Conservation (phyloP, 1,140 invertebrate species). For the Andrena cerasifolii region DNA sequence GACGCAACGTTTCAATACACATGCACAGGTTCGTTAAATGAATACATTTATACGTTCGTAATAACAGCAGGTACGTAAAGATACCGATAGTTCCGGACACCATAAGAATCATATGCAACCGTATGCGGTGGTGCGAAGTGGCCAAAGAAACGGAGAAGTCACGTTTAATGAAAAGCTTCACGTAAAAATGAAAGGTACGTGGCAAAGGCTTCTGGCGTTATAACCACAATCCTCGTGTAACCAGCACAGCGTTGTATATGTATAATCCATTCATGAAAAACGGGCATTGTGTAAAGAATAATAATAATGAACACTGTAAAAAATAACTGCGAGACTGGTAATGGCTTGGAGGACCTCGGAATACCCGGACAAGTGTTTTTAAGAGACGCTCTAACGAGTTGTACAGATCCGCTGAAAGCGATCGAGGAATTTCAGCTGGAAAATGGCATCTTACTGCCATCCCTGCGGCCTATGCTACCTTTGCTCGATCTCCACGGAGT, state of each 20-base stretch:
- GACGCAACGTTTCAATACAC: too few relatives aligned
- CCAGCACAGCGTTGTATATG: neutral
- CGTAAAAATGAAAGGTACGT: neutral
- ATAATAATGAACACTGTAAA: slow-evolving; percentile 71
- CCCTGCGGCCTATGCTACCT: slow-evolving; percentile 95
- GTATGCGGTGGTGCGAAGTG: neutral
- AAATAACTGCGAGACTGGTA: slow-evolving; percentile 72
- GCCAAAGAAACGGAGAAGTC: neutral
- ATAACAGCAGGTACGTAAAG: neutral
- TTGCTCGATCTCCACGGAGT: slow-evolving; percentile 97
- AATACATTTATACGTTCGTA: neutral
- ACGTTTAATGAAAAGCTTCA: neutral
- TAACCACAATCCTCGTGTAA: neutral
- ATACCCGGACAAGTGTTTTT: slow-evolving; percentile 95
- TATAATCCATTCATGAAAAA: slow-evolving; percentile 1
- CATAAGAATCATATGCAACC: neutral
- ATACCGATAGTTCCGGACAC: neutral
- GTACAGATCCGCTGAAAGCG: slow-evolving; percentile 96
- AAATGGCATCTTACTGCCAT: slow-evolving; percentile 97
- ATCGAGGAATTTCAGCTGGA: slow-evolving; percentile 98
- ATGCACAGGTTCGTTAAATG: neutral
- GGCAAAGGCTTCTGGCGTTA: neutral
- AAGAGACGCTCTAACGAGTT: slow-evolving; percentile 96
- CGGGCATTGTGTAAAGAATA: neutral
- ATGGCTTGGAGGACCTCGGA: slow-evolving; percentile 92